Evolutionary conservation across 2,113 vertebrate genomes (phyloP), one percentile per base, ranked within the genome.

Genomic region (Taurulus bubalis): DNA sequence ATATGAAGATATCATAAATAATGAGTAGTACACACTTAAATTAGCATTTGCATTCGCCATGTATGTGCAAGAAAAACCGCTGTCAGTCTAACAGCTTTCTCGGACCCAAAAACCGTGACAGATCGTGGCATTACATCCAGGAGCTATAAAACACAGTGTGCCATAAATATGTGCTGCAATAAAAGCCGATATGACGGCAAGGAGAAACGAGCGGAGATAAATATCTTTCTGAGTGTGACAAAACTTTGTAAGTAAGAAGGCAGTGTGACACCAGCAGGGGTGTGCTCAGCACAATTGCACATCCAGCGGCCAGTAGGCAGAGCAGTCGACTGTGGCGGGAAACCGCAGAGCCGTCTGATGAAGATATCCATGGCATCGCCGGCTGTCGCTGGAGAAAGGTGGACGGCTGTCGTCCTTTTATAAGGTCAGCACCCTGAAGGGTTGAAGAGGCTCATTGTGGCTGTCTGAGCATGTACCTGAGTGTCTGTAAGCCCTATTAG

Each of bases 351-450:
- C 4, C 24, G 62, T 69, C 74, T 74, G 83, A 93, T 88, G 45
- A 87, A 90, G 81, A 72, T 79, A 80, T 91, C 83, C 32, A 0
- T 12, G 78, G 74, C 62, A 56, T 67, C 15, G 34, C 84, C 84
- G 58, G 83, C 85, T 83, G 87, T 89, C 91, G 86, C 79, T 20
- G 79, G 73, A 64, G 79, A 71, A 66, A 79, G 63, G 85, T 86
- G 79, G 83, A 70, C 20, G 74, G 84, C 49, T 64, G 67, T 45
- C 28, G 81, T 72, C 71, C 70, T 71, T 82, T 85, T 30, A 85
- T 77, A 71, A 85, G 84, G 71, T 65, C 83, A 82, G 55, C 77
- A 74, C 59, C 83, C 58, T 1, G 1, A 73, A 69, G 74, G 78
- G 71, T 32, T 75, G 80, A 75, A 79, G 68, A 82, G 83, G 62